These are phyloP conservation scores for Acestrorhynchus altus DNA, from an alignment of 2,797 vertebrate genomes.

Conservation along the genomic window DNA sequence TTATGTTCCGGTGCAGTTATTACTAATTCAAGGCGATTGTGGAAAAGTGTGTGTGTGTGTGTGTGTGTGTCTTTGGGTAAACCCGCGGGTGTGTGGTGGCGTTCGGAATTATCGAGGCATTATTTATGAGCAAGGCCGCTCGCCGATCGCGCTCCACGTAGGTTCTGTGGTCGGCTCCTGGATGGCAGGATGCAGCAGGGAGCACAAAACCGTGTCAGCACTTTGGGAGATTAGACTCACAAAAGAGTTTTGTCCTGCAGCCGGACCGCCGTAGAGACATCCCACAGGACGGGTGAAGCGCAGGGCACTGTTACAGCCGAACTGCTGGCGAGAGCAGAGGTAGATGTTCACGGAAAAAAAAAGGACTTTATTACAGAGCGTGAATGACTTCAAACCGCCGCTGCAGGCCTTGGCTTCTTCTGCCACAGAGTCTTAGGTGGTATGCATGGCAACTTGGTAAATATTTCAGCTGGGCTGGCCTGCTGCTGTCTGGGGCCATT, in stretches of 20 bases:
- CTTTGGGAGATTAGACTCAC: constrained; percentile 76
- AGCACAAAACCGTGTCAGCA: constrained; percentile 76
- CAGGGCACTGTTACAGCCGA: constrained; percentile 44
- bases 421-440: constrained; percentile 25
- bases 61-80: not conserved
- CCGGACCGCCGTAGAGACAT: constrained; percentile 62
- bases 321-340: constrained; percentile 66
- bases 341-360: constrained; percentile 31
- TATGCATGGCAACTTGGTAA: constrained; percentile 65
- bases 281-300: not conserved
- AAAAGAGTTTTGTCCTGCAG: constrained; percentile 76
- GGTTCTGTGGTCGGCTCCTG: constrained; percentile 65
- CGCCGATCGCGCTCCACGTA: constrained; percentile 68
- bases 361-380: constrained; percentile 23
- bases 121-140: constrained; percentile 63
- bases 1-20: not conserved
- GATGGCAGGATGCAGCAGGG: constrained; percentile 73
- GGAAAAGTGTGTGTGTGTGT: not conserved
- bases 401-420: constrained; percentile 14
- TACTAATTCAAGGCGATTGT: not conserved
- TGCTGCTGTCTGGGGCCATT: constrained; percentile 54
- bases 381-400: constrained; percentile 21
- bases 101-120: constrained; percentile 60
- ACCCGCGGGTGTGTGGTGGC: constrained; percentile 31
- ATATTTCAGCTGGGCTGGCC: constrained; percentile 68